Evolutionary conservation across 2,888 invertebrate species (phyloP).

Genomic region (Leucozona laternaria): DNA sequence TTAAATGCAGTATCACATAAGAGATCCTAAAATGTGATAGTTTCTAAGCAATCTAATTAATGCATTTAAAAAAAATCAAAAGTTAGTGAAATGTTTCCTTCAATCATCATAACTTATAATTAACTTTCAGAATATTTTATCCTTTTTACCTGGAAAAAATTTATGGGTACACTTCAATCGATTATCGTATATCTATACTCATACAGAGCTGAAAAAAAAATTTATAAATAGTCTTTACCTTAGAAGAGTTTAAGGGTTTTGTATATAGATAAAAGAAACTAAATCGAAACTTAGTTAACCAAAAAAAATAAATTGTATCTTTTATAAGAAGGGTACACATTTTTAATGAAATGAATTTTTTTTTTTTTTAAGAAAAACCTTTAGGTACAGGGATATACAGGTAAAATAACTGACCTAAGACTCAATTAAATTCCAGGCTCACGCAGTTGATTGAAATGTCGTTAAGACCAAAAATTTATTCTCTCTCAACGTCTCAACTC

Average conservation of each 20-base stretch:
- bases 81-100: no score
- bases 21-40: neutral
- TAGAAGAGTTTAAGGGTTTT: no score
- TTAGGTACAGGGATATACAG: neutral
- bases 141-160: neutral
- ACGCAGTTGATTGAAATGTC: neutral
- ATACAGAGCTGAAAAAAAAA: no score
- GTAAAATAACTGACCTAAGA: constrained; percentile 31
- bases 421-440: constrained; percentile 1
- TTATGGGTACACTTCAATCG: no score
- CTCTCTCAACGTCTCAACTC: neutral
- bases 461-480: neutral
- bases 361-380: neutral
- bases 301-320: neutral
- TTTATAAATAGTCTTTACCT: no score
- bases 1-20: neutral
- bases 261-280: neutral
- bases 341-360: neutral
- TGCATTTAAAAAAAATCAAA: neutral
- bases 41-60: neutral
- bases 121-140: neutral
- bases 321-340: neutral
- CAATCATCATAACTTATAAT: neutral
- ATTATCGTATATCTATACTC: no score
- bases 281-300: neutral